Conservation (phyloP, 2,113 vertebrate species). For the Danionella cerebrum region DNA sequence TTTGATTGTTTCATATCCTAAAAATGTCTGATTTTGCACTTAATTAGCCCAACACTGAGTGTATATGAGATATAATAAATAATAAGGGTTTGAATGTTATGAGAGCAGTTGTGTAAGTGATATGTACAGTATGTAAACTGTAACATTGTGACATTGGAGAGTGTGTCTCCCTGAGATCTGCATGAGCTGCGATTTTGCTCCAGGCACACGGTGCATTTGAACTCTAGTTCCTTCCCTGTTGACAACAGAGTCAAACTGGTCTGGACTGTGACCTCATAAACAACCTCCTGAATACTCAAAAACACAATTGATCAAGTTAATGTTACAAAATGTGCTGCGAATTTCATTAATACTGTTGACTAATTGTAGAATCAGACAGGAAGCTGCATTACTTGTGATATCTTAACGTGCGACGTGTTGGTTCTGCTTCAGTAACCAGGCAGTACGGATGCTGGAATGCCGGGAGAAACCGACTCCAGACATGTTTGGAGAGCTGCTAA, state of each 20-base stretch:
- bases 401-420: neutral
- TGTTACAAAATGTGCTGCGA: no score
- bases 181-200: neutral
- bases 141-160: neutral
- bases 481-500: conserved; percentile 91
- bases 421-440: conserved; percentile 78
- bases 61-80: no score
- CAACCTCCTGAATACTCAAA: neutral
- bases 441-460: conserved; percentile 89
- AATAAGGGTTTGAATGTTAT: no score
- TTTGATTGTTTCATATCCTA: no score
- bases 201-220: conserved; percentile 4
- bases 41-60: no score
- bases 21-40: no score
- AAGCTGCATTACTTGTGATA: neutral
- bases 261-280: neutral
- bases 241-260: neutral
- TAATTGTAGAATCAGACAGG: no score
- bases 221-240: neutral
- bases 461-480: conserved; percentile 86
- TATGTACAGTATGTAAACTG: no score
- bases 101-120: no score
- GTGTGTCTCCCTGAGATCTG: neutral
- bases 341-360: no score
- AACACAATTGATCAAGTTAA: neutral